phyloP scores from a whole-genome alignment of 2,888 invertebrate genomes.

The Copidosoma aretas region DNA sequence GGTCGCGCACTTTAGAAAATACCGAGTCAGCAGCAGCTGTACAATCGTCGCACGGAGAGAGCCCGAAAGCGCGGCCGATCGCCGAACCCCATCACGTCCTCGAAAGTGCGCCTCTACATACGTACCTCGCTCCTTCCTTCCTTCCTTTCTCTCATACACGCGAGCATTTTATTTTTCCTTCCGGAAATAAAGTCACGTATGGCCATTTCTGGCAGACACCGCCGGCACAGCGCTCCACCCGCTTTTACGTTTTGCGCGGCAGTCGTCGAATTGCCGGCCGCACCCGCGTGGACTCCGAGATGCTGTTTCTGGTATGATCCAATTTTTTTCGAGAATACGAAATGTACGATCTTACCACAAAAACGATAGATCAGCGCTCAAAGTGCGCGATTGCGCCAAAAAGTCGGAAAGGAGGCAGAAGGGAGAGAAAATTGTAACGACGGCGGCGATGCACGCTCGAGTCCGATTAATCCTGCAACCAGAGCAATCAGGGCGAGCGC shows the following conservation, averaged over 20 bases:
- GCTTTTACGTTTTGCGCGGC: no score
- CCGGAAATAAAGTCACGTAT: conserved; percentile 12
- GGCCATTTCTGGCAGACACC: conserved; percentile 15
- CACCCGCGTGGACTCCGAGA: no score
- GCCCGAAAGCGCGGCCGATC: conserved; percentile 26
- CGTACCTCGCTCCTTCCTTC: conserved; percentile 30
- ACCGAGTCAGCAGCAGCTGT: conserved; percentile 47
- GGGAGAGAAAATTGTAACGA: conserved; percentile 26
- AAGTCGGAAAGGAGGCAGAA: neutral
- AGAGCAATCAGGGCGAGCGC: conserved; percentile 51
- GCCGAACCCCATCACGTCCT: conserved; percentile 51
- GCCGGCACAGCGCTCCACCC: neutral
- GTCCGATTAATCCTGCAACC: conserved; percentile 58
- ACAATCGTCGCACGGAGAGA: conserved; percentile 1
- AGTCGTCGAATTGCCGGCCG: no score
- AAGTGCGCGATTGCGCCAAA: no score
- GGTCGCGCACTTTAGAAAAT: conserved; percentile 45
- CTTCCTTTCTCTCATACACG: conserved; percentile 27
- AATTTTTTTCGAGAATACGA: no score
- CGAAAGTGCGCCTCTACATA: conserved; percentile 40
- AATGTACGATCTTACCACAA: neutral
- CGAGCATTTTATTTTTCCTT: conserved; percentile 29
- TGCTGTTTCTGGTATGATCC: no score
- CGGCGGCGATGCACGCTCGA: conserved; percentile 48
- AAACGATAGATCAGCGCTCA: conserved; percentile 6